These are phyloP conservation scores for Haemorhous mexicanus DNA, from an alignment of 2,113 vertebrate species.

Conservation along the genomic window DNA sequence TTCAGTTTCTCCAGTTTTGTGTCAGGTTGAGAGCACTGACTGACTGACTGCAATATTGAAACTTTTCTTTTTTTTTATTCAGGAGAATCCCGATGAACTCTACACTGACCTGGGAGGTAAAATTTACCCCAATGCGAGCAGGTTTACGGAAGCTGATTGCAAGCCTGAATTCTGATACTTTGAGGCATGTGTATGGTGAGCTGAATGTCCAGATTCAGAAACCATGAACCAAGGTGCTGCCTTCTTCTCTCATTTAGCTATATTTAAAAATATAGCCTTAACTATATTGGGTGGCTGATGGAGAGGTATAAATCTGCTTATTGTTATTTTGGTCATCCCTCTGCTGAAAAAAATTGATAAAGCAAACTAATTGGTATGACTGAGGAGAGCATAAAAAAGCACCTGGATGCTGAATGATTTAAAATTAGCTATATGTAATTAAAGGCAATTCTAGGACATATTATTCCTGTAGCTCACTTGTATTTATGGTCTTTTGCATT, in stretches of 20 bases:
- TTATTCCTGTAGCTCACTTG: constrained; percentile 27
- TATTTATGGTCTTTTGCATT: background rate
- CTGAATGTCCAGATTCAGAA: constrained; percentile 68
- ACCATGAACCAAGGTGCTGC: constrained; percentile 12
- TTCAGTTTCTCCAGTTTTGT: background rate
- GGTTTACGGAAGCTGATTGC: constrained; percentile 84
- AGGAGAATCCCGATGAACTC: constrained; percentile 78
- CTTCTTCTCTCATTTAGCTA: background rate
- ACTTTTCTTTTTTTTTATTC: background rate
- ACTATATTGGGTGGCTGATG: no score
- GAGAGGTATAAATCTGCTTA: background rate
- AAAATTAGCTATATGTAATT: background rate
- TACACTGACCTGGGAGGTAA: constrained; percentile 82
- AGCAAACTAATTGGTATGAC: background rate
- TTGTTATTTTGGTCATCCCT: background rate
- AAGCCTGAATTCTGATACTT: constrained; percentile 81
- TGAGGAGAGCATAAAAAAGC: background rate
- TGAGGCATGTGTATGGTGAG: constrained; percentile 88
- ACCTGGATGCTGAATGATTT: background rate
- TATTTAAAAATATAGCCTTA: background rate
- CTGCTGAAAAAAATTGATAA: background rate
- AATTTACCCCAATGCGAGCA: constrained; percentile 68
- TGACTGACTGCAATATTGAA: background rate
- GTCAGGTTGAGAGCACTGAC: background rate
- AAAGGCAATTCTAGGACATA: constrained; percentile 1